Evolutionary conservation across 2,888 invertebrate genomes (phyloP), one percentile per base, ranked within the genome.

Genomic region (Diploptera punctata): DNA sequence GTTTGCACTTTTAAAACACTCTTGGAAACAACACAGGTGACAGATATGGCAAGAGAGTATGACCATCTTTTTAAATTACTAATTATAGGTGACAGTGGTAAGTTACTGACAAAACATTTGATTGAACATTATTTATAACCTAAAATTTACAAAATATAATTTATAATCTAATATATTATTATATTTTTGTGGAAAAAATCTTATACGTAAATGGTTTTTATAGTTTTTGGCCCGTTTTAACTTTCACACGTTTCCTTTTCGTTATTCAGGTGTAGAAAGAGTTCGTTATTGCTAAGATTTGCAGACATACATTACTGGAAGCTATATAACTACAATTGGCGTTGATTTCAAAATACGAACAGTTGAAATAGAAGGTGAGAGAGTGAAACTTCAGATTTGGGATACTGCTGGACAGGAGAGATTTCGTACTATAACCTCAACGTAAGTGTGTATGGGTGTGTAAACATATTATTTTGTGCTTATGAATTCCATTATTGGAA

Each of bases 291-390:
- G 77, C 87, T 99, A 79, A 88, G 99, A 79, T 99, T 99, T 85
- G 97, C 99, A 70, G 99, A 99, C 85, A 98, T n/a, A n/a, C n/a
- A n/a, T n/a, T 54, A 95, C 97, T 79, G 97, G 98, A 83, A 94
- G 93, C 88, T 95, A 95, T 83, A 99, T 99, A 82, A 99, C 99
- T 73, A 99, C 99, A 62, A 99, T 99, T 83, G 99, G 99, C 76
- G 99, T 99, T 69, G 99, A 99, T 87, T 99, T 99, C 85, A 99
- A 99, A 89, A 99, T 99, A 83, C 90, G 98, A 81, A 99, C 99
- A 76, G 92, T 99, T 79, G 93, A 92, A 81, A 90, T 97, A 79
- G 93, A 95, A 80, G 95, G 95, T 73, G 92, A 95, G 82, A 89
- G 93, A 81, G 95, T 97, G 67, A 97, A 97, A 84, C 86, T 97